Percentiles rank a stretch among this genome's conserved stretches.
phyloP scores from a whole-genome alignment of 1,140 invertebrate species.

The Brachionus sp. region DNA sequence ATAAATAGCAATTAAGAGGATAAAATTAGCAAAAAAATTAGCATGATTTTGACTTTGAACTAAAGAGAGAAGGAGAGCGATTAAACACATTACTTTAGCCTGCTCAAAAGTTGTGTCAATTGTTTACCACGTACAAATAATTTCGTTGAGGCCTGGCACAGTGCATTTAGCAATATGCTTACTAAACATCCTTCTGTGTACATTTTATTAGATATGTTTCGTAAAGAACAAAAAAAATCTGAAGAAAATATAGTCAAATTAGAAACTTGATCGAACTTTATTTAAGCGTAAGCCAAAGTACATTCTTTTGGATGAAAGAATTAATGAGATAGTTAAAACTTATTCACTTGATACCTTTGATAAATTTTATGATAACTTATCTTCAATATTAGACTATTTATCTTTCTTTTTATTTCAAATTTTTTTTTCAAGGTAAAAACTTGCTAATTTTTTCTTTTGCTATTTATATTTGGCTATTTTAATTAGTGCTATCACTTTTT shows the following conservation, averaged over 20 bases:
- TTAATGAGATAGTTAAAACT: background rate
- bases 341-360: background rate
- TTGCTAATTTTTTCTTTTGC: too few species aligned
- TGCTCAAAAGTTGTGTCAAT: conserved; percentile 19
- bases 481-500: too few species aligned
- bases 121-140: background rate
- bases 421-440: too few species aligned
- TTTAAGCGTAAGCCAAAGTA: background rate
- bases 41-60: background rate
- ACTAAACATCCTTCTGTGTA: background rate
- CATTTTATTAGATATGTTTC: background rate
- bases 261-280: background rate
- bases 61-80: background rate
- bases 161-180: background rate
- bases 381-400: background rate
- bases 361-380: background rate
- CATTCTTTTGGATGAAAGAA: background rate
- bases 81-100: background rate
- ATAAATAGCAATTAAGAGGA: too few species aligned
- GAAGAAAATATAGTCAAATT: background rate
- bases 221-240: background rate
- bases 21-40: too few species aligned
- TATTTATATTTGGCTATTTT: too few species aligned
- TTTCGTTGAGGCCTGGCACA: background rate
- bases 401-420: too few species aligned